Conservation (phyloP, 2,888 invertebrate genomes). For the Zygaena filipendulae region DNA sequence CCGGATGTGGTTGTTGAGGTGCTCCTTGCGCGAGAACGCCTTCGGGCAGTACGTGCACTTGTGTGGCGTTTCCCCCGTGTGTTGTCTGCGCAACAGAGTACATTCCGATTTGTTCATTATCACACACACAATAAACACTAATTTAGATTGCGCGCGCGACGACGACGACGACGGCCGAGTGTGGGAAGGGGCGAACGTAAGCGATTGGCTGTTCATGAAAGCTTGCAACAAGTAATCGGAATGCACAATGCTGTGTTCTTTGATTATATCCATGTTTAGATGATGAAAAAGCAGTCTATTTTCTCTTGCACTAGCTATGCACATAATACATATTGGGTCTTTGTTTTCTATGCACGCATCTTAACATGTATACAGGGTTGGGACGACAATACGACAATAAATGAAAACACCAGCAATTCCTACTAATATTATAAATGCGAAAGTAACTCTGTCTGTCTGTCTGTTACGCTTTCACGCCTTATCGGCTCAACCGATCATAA, state of each 20-base stretch:
- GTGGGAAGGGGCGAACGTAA: slow-evolving; percentile 12
- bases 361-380: too few species aligned
- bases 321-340: too few species aligned
- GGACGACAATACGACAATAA: too few species aligned
- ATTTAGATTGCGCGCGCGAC: slow-evolving; percentile 4
- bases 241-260: slow-evolving; percentile 55
- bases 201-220: slow-evolving; percentile 7
- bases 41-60: slow-evolving; percentile 73
- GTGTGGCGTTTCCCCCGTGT: slow-evolving; percentile 84
- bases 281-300: too few species aligned
- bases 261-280: too few species aligned
- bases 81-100: slow-evolving; percentile 71
- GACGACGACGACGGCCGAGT: slow-evolving; percentile 8
- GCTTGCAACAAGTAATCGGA: slow-evolving; percentile 47
- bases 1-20: slow-evolving; percentile 87
- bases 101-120: slow-evolving; percentile 45
- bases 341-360: too few species aligned
- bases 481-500: too few species aligned
- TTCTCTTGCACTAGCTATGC: too few species aligned
- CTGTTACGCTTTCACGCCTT: too few species aligned
- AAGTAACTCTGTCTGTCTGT: too few species aligned
- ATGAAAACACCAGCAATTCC: too few species aligned
- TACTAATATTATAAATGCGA: too few species aligned
- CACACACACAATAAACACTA: slow-evolving; percentile 5
- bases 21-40: slow-evolving; percentile 81